Conservation (phyloP, 1,140 invertebrate genomes). For the Caenorhabditis inopinata region DNA sequence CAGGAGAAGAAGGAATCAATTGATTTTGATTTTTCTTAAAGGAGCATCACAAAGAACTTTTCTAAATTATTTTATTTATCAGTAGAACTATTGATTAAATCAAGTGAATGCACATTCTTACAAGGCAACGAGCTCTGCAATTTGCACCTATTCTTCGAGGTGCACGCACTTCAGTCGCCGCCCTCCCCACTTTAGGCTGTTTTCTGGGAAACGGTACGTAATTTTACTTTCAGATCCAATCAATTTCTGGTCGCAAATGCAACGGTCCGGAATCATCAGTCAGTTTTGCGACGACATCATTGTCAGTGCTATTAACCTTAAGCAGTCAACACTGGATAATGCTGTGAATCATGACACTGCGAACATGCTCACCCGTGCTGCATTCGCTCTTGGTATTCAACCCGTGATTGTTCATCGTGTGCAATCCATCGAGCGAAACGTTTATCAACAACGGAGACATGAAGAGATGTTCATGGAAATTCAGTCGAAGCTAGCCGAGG, state of each 20-base stretch:
- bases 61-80: too few relatives aligned
- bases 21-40: too few relatives aligned
- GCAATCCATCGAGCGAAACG: conserved; percentile 1
- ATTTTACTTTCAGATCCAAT: conserved; percentile 3
- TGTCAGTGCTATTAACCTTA: not conserved
- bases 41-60: too few relatives aligned
- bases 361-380: not conserved
- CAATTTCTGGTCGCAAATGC: conserved; percentile 24
- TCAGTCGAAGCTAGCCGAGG: not conserved
- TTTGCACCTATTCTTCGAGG: too few relatives aligned
- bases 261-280: not conserved
- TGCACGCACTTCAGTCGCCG: too few relatives aligned
- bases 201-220: too few relatives aligned
- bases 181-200: too few relatives aligned
- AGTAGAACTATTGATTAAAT: too few relatives aligned
- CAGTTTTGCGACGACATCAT: conserved; percentile 26
- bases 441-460: not conserved
- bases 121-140: too few relatives aligned
- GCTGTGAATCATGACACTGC: not conserved
- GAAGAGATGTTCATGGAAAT: conserved; percentile 3
- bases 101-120: too few relatives aligned
- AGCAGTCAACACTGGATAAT: not conserved
- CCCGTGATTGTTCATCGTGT: conserved; percentile 9
- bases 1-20: too few relatives aligned
- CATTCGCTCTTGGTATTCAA: conserved; percentile 1